Evolutionary conservation across 2,113 vertebrate species (phyloP), one percentile per base, ranked within the genome.

Genomic region (Dipodomys merriami): DNA sequence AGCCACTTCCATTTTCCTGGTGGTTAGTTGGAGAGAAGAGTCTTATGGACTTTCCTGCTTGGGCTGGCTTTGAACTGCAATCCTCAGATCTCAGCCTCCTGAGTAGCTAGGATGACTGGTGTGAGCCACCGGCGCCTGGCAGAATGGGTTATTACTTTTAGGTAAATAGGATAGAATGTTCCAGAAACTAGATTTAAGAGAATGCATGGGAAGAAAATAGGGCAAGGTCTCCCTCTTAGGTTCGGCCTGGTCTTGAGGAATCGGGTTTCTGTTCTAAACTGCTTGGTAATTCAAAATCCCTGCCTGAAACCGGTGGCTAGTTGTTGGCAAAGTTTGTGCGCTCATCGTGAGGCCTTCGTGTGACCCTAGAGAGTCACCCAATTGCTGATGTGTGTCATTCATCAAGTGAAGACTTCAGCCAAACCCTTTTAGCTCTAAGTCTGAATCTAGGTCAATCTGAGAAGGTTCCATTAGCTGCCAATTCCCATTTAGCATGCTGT

Each of bases 371-470:
- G 9, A 82, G 6, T 69, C 84, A 7, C 22, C 49, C 64, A 22
- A 25, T 74, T 27, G 69, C 72, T 74, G 30, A 35, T 74, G 35
- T 53, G 27, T 33, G 44, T 84, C 27, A 30, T 84, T 68, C 20
- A 39, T 69, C 85, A 65, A 80, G 72, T 2, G 9, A 30, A 65
- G 22, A 69, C 95, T 23, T 82, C 83, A 91, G 71, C 23, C 22
- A 65, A 35, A 30, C 30, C 57, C 29, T 65, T n/a, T 72, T 78
- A 91, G 65, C 49, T 29, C 23, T 25, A 20, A 27, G 53, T 90
- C 83, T 90, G 6, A 88, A 96, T 94, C 78, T 87, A 83, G 93
- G 87, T 94, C 91, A 77, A 69, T 79, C 65, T 71, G 57, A n/a
- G n/a, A 90, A 74, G 87, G 27, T 69, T 53, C 11, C 62, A 69